Base-by-base conservation (phyloP, 2,797 vertebrate species). In the Columba guinea region DNA sequence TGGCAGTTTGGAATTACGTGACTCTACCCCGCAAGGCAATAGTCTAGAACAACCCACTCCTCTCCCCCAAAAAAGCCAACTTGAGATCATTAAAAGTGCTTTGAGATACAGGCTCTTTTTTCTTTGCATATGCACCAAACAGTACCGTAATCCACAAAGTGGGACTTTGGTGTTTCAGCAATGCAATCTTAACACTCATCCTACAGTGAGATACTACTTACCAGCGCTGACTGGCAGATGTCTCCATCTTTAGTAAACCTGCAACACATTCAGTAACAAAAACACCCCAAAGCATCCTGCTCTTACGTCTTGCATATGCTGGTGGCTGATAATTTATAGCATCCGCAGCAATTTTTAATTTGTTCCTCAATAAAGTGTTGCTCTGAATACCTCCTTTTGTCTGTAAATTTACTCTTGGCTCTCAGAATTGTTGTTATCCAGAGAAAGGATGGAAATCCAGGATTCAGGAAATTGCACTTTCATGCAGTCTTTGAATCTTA, bases 91-190 rank as follows among this genome's bases (percentile, higher is more conserved):
- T 32, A 15, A 34, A 82, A 84, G 28, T 0, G 0, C 19, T 91
- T 51, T 32, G 34, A 70, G 20, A 41, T 22, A 18, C 3, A 17
- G 20, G 9, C 13, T 77, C 48, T 52, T 53, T 59, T 30, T 83
- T 35, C 37, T 49, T 59, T 18, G 28, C 74, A 21, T 5, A 30
- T 11, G n/a, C 26, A 22, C 44, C 0, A 0, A 87, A 28, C 21
- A 67, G 58, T 39, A 46, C 15, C 19, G 4, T 49, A 39, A 71
- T 35, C 48, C 19, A 1, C 34, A 24, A 51, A 52, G 52, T 4
- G 35, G 39, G 48, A 62, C 52, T 34, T 77, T 19, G 39, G 52
- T 7, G 9, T 75, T 87, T 32, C 37, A 74, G 60, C 46, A 79
- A n/a, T 3, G 12, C 32, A 46, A 67, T 19, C 68, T 63, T 69